phyloP scores from a whole-genome alignment of 2,113 vertebrate genomes.

The Benitochromis conjunctus region DNA sequence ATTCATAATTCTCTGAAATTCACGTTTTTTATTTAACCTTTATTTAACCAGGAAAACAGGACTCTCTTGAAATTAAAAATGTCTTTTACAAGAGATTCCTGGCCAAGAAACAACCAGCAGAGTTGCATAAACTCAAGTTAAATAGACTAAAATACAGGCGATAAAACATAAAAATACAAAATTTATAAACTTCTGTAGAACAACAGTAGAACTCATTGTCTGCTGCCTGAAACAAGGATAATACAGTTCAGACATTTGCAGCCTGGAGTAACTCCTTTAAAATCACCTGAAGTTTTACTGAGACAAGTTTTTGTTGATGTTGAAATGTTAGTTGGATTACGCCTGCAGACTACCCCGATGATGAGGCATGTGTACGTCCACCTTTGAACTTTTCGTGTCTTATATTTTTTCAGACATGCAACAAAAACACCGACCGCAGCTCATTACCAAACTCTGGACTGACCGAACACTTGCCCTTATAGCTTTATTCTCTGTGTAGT shows the following conservation, averaged over 20 bases:
- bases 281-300: not conserved
- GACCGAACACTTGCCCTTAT: not conserved
- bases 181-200: not conserved
- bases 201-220: not conserved
- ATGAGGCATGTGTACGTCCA: not conserved
- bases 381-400: not conserved
- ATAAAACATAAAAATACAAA: not conserved
- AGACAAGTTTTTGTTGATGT: not conserved
- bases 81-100: not conserved
- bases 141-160: not conserved
- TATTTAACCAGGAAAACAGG: not conserved
- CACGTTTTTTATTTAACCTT: not conserved
- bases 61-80: not conserved
- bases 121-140: not conserved
- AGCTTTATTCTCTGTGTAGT: not conserved
- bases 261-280: not conserved
- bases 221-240: not conserved
- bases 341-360: not conserved
- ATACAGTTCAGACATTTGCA: not conserved
- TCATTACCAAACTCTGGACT: not conserved
- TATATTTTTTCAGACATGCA: not conserved
- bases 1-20: not conserved
- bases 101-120: not conserved
- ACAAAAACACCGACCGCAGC: not conserved
- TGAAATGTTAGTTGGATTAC: not conserved